Conservation (phyloP, 2,113 vertebrate species). For the Podarcis raffonei region DNA sequence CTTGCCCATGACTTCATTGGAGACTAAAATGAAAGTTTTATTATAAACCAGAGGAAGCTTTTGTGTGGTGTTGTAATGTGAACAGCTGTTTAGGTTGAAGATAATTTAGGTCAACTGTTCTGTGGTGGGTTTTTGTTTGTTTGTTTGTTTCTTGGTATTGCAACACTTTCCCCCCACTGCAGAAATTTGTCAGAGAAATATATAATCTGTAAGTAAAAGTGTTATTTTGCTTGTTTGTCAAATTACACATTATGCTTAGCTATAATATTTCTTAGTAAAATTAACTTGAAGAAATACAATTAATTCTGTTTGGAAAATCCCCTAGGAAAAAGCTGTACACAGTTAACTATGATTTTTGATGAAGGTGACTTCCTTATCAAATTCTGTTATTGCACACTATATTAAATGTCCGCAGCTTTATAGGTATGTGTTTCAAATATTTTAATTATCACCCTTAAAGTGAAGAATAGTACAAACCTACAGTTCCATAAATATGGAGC, state of each 20-base stretch:
- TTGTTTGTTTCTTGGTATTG: slow-evolving; percentile 43
- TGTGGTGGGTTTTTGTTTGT: slow-evolving; percentile 25
- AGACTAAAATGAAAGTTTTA: slow-evolving; percentile 55
- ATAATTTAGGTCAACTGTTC: slow-evolving; percentile 62
- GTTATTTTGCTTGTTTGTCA: slow-evolving; percentile 66
- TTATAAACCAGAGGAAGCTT: slow-evolving; percentile 60
- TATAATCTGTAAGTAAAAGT: slow-evolving; percentile 65
- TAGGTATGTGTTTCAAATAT: slow-evolving; percentile 76
- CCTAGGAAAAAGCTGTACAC: slow-evolving; percentile 63
- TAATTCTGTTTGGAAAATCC: slow-evolving; percentile 67
- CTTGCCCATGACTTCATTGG: background rate
- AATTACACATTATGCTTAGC: slow-evolving; percentile 70
- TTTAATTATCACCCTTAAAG: slow-evolving; percentile 75
- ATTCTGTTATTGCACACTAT: slow-evolving; percentile 70
- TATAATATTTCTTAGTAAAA: slow-evolving; percentile 68
- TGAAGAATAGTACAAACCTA: slow-evolving; percentile 58
- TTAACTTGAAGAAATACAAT: slow-evolving; percentile 67
- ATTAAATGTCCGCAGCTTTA: slow-evolving; percentile 70
- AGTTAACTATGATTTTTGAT: slow-evolving; percentile 76
- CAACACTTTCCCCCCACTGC: slow-evolving; percentile 55
- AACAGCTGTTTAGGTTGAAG: slow-evolving; percentile 68
- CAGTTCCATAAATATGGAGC: slow-evolving; percentile 57
- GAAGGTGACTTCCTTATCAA: slow-evolving; percentile 69
- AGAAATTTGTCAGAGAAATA: slow-evolving; percentile 62
- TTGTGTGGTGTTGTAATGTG: slow-evolving; percentile 63